Base-by-base conservation (phyloP, 2,888 invertebrate species). In the Incurvaria masculella region DNA sequence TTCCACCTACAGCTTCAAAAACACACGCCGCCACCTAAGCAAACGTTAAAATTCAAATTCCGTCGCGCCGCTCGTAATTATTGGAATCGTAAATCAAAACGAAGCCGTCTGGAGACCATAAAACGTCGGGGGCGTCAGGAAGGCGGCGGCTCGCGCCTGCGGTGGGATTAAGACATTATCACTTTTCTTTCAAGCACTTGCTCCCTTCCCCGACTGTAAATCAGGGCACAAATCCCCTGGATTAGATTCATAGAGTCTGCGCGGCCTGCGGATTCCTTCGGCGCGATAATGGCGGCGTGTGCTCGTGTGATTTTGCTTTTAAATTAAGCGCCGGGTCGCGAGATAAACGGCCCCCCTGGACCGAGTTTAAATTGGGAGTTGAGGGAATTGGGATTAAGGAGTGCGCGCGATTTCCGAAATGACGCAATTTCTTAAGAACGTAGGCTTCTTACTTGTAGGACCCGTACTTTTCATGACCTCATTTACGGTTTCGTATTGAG, bases 91-190 rank as follows among this genome's bases (percentile, higher is more conserved):
- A 78, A 78, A 78, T 78, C 78, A 78, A 72, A 74, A 71, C 69
- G 14, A 72, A 70, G 69, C 75, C 75, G 70, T 73, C 73, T 74
- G 73, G 69, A 69, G 73, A 73, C 75, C 73, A 73, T 75, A 73
- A 76, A 76, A 75, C 69, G 45, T 39, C 45, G 64, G 62, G 65
- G 65, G 70, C 26, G 62, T 55, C 59, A 59, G 57, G 57, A 61
- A 59, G 55, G 57, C 59, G 61, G 63, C 65, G 59, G 66, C 64
- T 61, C 67, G 73, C 70, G 64, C 76, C 79, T 79, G 79, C 78
- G 80, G 72, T 74, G 72, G 81, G 80, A 81, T 82, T 81, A 82
- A 81, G 81, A 82, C 82, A 82, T 83, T 82, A 83, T 82, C 82
- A 82, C 82, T 83, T 82, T 83, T 81, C 81, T 81, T 81, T 80